Evolutionary conservation across 2,797 vertebrate genomes (phyloP).

Genomic region (Myotis findleyi): DNA sequence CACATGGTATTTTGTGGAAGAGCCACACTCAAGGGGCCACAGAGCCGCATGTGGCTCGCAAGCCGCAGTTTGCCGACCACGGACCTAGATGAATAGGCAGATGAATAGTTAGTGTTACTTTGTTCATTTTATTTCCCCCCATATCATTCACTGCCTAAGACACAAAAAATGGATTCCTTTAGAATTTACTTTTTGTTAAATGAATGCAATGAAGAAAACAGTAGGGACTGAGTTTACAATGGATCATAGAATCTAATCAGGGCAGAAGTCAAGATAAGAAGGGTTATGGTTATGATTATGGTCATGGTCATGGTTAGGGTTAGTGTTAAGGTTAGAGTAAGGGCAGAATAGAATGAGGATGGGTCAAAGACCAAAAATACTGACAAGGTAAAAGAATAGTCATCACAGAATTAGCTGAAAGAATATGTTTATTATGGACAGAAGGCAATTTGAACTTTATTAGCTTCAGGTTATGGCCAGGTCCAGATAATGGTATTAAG

Average conservation of each 20-base stretch:
- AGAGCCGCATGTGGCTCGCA: too few species aligned
- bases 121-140: background rate
- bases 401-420: background rate
- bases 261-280: background rate
- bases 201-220: background rate
- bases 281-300: background rate
- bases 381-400: background rate
- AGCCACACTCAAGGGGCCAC: too few species aligned
- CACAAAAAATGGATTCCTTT: background rate
- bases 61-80: too few species aligned
- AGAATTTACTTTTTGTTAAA: constrained; percentile 38
- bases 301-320: background rate
- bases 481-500: background rate
- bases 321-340: background rate
- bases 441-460: background rate
- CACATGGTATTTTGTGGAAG: too few species aligned
- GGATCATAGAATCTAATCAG: background rate
- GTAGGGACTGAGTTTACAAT: background rate
- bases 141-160: background rate
- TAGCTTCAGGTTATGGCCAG: background rate
- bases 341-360: background rate
- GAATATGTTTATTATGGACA: background rate
- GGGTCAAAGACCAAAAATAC: background rate
- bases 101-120: background rate
- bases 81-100: background rate